Percentiles rank a stretch among this genome's conserved stretches.
Conservation (phyloP, 2,888 invertebrate species). For the Melanotus villosus region DNA sequence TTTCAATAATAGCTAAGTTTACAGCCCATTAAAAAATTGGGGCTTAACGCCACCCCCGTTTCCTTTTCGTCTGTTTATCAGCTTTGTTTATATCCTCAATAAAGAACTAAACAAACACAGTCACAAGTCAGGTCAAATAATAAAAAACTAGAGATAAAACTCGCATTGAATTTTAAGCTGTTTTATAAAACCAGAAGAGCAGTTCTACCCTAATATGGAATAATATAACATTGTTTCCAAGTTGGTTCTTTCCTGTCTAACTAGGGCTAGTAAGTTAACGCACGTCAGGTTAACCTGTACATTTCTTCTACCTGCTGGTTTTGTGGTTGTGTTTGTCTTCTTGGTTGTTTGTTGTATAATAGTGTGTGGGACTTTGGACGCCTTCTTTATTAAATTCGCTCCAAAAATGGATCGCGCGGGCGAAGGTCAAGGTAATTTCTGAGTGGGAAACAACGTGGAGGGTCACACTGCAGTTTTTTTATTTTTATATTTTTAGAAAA, state of each 20-base stretch:
- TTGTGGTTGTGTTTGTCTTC: slow-evolving; percentile 9
- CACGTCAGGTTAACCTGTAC: slow-evolving; percentile 23
- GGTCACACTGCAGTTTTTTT: slow-evolving; percentile 3
- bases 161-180: slow-evolving; percentile 31
- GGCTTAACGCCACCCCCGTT: background rate
- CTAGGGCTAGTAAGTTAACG: slow-evolving; percentile 36
- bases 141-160: slow-evolving; percentile 18
- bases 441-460: no score
- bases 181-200: slow-evolving; percentile 50
- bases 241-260: slow-evolving; percentile 48
- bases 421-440: slow-evolving; percentile 45
- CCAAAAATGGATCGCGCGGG: slow-evolving; percentile 40
- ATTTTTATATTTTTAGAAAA: background rate
- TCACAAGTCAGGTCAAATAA: slow-evolving; percentile 4
- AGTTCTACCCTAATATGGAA: slow-evolving; percentile 62
- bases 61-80: slow-evolving; percentile 16
- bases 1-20: no score
- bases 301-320: slow-evolving; percentile 24
- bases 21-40: background rate
- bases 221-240: slow-evolving; percentile 61
- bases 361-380: slow-evolving; percentile 42
- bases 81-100: slow-evolving; percentile 5
- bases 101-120: slow-evolving; percentile 11
- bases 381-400: slow-evolving; percentile 13
- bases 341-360: slow-evolving; percentile 33